Evolutionary conservation across 2,888 invertebrate genomes (phyloP), one percentile per base, ranked within the genome.

Genomic region (Caenorhabditis uteleia): DNA sequence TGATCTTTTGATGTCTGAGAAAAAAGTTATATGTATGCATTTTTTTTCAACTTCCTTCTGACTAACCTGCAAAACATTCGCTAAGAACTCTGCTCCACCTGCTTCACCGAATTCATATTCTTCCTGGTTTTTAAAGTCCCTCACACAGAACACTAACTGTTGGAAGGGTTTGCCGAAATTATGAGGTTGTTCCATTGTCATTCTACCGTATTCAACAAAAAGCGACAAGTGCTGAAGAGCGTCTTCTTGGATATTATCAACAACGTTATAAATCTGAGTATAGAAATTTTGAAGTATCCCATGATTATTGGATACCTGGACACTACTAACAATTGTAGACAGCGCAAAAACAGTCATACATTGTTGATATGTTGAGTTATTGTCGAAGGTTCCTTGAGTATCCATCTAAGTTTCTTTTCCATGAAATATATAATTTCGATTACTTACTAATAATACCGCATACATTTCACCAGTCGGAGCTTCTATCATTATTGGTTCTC

Each of bases 261-360:
- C 91, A 64, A 97, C 87, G 87, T 97, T 97, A 85, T 92, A 97
- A 57, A 93, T 91, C 80, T 85, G 73, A 33, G 64, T 54, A n/a
- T n/a, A n/a, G n/a, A n/a, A n/a, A n/a, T n/a, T n/a, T n/a, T n/a
- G n/a, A n/a, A n/a, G 23, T 36, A 14, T 27, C 18, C 8, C 27
- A 12, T 7, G 31, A 6, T 0, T 2, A 6, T n/a, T n/a, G n/a
- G 16, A 23, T 34, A 86, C 86, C 87, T 94, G 94, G 50, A 95
- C 92, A 12, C 95, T 95, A 62, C 94, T 93, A 56, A 95, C 87
- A 93, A 97, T 94, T 40, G 97, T 95, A 85, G 94, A 95, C 18
- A 98, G 88, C 1, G 97, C 95, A 87, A 97, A 97, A 48, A 98
- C 92, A 2, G 95, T 97, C 39, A 95, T 95, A 86, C 93, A 94